A percentile compares a stretch with the other conserved stretches of the same genome.
Conservation (phyloP, 2,797 vertebrate genomes). For the Xenopus petersii region DNA sequence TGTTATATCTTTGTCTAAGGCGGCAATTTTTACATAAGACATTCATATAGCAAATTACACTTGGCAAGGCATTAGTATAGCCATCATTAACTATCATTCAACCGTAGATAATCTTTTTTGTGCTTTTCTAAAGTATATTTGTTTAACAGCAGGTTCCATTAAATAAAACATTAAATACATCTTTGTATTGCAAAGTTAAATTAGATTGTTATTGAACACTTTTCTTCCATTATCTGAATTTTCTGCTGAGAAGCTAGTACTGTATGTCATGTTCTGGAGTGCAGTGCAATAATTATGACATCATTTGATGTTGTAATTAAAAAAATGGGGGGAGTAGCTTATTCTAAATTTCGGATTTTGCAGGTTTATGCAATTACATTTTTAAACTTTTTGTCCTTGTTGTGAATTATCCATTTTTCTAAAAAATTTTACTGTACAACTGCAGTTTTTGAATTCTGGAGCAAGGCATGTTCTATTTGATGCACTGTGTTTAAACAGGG, state of each 20-base stretch:
- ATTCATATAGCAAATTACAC: constrained; percentile 51
- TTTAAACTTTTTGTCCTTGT: no score
- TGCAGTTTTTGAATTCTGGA: no score
- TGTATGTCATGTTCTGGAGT: neutral
- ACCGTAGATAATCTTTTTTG: constrained; percentile 55
- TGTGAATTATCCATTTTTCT: no score
- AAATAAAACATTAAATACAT: constrained; percentile 46
- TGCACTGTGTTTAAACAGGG: no score
- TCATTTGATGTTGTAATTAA: constrained; percentile 8
- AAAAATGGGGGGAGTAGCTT: no score
- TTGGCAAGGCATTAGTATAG: constrained; percentile 50
- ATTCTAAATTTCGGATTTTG: no score
- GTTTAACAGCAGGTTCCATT: constrained; percentile 45
- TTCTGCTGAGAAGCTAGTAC: constrained; percentile 2
- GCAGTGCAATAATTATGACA: neutral
- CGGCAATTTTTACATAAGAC: constrained; percentile 60
- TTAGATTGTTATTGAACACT: constrained; percentile 29
- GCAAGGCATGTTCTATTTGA: no score
- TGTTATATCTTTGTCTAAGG: constrained; percentile 54
- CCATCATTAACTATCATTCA: constrained; percentile 52
- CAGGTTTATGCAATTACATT: no score
- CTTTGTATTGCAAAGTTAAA: constrained; percentile 50
- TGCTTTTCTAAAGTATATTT: constrained; percentile 51
- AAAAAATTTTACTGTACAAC: no score
- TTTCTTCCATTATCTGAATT: constrained; percentile 15